Evolutionary conservation across 2,113 vertebrate genomes (phyloP).

Genomic region (Aphelocoma coerulescens): DNA sequence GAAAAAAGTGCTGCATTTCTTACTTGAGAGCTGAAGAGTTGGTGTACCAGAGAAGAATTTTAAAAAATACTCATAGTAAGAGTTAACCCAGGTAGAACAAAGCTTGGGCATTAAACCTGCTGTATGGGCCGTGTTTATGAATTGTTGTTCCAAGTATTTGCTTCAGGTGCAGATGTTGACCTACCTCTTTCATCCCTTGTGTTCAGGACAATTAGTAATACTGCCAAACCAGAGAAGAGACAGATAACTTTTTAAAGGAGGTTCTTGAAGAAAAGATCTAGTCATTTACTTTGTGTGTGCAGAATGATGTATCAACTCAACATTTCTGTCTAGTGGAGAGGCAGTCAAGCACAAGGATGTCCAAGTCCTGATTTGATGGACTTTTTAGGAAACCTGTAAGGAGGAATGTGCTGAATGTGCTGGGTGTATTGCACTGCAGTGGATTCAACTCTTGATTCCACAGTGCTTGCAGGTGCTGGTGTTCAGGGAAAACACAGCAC

Average conservation of each 20-base stretch:
- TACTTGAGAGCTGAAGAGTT: neutral
- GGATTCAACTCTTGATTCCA: neutral
- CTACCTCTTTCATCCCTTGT: neutral
- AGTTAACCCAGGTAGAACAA: neutral
- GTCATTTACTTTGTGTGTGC: neutral
- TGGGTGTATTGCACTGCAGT: neutral
- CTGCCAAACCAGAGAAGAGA: neutral
- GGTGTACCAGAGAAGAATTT: neutral
- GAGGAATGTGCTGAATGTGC: neutral
- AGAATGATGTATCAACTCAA: neutral
- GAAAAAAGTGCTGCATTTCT: neutral
- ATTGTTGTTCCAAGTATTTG: neutral
- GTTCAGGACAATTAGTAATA: neutral
- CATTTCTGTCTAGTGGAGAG: neutral
- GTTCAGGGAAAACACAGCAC: neutral
- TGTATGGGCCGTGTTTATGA: neutral
- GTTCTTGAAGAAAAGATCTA: neutral
- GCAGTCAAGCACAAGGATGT: neutral
- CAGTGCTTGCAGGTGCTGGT: neutral
- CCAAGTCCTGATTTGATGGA: neutral
- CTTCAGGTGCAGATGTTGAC: neutral
- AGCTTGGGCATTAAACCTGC: neutral
- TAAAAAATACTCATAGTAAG: neutral
- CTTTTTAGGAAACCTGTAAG: neutral
- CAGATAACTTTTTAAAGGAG: neutral